Base-by-base conservation (phyloP, 2,113 vertebrate species). In the Furnarius figulus region DNA sequence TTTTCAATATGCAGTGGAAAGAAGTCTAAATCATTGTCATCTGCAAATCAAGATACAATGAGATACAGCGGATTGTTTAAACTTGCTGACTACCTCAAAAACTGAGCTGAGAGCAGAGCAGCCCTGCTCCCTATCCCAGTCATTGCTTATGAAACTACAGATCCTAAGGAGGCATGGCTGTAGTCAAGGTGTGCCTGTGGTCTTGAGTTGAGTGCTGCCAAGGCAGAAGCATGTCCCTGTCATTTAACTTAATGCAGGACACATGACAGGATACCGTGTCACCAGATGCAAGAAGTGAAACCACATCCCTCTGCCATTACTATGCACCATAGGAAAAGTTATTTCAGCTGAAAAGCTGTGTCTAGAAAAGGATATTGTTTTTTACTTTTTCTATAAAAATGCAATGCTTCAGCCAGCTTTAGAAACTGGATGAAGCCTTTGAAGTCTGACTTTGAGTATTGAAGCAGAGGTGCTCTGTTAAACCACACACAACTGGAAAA, bases 191-290 rank as follows among this genome's bases (percentile, higher is more conserved):
- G 8, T 56, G 14, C 15, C 58, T 33, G n/a, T 19, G 21, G 20
- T 31, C 42, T 35, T 27, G 24, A 42, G 13, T 31, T 55, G 31
- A 3, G 10, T 12, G 20, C 27, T 49, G 22, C 28, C 40, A 52
- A 5, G 6, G 35, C 27, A 63, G 35, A 63, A 44, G 23, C 23
- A 42, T 0, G 2, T 42, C 8, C 17, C 37, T 42, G 40, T 12
- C 28, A 25, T n/a, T 37, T 52, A 37, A 39, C 19, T 33, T 68
- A 9, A 33, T 31, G 33, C 33, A 50, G 35, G 35, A 40, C 53
- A 25, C 0, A 2, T 65, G 61, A 50, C 9, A 37, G 66, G 55
- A 55, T 31, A 25, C 18, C 0, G 0, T 25, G 31, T n/a, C 59
- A 80, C 28, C 53, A 83, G 66, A 47, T 18, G 27, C 49, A 47